These are phyloP conservation scores for Apodemus speciosus DNA, from an alignment of 2,113 vertebrate species.

Conservation along the genomic window DNA sequence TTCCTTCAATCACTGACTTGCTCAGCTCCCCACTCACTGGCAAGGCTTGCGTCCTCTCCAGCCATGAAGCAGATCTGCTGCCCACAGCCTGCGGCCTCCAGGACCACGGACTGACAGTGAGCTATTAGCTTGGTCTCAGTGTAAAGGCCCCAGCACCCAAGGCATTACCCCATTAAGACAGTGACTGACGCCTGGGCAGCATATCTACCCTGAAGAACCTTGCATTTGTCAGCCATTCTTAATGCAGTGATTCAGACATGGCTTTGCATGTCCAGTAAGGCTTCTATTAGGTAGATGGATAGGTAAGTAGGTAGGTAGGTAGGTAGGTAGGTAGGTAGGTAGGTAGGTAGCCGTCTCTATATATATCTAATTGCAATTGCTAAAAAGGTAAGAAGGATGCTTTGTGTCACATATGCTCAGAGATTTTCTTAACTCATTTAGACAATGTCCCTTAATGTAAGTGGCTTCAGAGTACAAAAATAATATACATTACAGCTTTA, in stretches of 20 bases:
- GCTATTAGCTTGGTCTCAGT: background rate
- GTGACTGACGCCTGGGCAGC: background rate
- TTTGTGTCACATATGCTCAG: background rate
- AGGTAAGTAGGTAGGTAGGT: no score
- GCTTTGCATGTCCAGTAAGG: background rate
- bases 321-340: no score
- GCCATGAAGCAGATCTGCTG: background rate
- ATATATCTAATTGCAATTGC: background rate
- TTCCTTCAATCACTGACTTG: background rate
- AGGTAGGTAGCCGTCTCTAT: background rate
- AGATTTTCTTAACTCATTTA: constrained; percentile 34
- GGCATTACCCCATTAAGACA: background rate
- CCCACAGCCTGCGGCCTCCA: background rate
- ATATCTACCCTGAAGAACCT: background rate
- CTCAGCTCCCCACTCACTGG: background rate
- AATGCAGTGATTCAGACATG: background rate
- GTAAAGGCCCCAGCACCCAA: background rate
- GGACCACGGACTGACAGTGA: no score
- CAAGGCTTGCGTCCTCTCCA: background rate
- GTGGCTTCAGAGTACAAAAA: constrained; percentile 38
- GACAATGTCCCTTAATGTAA: constrained; percentile 38
- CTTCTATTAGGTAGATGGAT: no score
- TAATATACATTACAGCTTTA: constrained; percentile 49
- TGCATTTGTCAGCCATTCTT: background rate
- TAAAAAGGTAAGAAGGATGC: background rate